Evolutionary conservation across 2,113 vertebrate genomes (phyloP).

Genomic region (Cathartes aura): DNA sequence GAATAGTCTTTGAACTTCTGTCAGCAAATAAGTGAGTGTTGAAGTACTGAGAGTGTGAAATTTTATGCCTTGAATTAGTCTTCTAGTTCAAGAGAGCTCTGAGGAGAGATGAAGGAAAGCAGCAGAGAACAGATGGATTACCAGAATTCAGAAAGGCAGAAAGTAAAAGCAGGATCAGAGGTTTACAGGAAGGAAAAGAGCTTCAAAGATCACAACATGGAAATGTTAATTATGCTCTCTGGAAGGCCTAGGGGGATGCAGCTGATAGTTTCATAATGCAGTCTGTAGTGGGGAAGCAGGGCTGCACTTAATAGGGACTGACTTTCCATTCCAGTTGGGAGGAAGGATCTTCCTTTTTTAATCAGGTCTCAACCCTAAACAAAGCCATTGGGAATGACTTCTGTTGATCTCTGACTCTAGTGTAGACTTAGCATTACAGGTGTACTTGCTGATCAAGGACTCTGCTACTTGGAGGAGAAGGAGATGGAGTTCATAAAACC

Average conservation of each 20-base stretch:
- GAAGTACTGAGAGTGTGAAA: background rate
- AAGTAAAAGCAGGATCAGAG: background rate
- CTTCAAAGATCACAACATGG: accelerated
- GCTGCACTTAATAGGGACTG: background rate
- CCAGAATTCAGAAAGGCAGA: background rate
- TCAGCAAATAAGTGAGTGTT: background rate
- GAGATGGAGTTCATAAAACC: background rate
- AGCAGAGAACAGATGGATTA: background rate
- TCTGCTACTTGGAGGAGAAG: background rate
- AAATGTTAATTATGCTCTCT: background rate
- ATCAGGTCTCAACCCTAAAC: background rate
- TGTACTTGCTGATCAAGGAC: background rate
- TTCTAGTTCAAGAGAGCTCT: background rate
- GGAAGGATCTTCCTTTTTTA: background rate
- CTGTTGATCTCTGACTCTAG: background rate
- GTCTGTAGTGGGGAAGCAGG: background rate
- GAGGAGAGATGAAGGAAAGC: background rate
- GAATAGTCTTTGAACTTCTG: background rate
- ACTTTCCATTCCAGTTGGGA: background rate
- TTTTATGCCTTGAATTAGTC: background rate
- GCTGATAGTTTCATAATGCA: background rate
- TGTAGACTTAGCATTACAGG: background rate
- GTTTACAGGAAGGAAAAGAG: background rate
- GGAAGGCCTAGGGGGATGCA: background rate
- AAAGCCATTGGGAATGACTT: background rate